Percentiles rank a stretch among this genome's conserved stretches.
These are phyloP conservation scores for Sandelia bainsii DNA, from an alignment of 2,797 vertebrate species.

Conservation along the genomic window DNA sequence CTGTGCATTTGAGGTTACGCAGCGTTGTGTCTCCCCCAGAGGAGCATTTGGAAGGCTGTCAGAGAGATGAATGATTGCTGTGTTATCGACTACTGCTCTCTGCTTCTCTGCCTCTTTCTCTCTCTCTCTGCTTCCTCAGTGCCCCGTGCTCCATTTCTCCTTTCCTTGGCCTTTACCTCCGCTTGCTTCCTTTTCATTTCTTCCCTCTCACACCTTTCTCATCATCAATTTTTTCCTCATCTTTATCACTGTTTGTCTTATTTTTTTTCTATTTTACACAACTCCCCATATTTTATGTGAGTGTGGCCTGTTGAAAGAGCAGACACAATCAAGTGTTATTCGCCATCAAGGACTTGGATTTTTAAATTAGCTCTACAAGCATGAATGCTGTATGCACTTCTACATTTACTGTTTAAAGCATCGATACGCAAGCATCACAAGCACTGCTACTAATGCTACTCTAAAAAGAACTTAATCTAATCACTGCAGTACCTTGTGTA, in stretches of 20 bases:
- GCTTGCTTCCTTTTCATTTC: conserved; percentile 49
- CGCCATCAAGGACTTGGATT: conserved; percentile 28
- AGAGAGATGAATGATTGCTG: conserved; percentile 82
- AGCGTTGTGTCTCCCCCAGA: conserved; percentile 78
- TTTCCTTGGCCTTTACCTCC: conserved; percentile 38
- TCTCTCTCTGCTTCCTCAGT: conserved; percentile 49
- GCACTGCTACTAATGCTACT: conserved; percentile 31
- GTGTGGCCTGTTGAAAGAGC: conserved; percentile 42
- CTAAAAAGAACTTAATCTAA: conserved; percentile 52
- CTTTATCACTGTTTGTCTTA: conserved; percentile 22
- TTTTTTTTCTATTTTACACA: conserved; percentile 38
- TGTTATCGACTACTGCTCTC: conserved; percentile 80
- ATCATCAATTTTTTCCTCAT: conserved; percentile 23
- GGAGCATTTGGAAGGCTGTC: conserved; percentile 80
- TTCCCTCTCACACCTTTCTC: conserved; percentile 20
- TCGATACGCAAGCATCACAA: conserved; percentile 50
- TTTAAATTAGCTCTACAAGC: conserved; percentile 50
- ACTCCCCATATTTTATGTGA: conserved; percentile 29
- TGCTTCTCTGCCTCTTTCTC: conserved; percentile 52
- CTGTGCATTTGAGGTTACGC: conserved; percentile 69
- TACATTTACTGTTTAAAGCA: conserved; percentile 58
- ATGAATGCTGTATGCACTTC: conserved; percentile 30
- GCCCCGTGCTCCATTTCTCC: conserved; percentile 59
- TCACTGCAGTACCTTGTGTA: conserved; percentile 35
- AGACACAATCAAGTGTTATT: conserved; percentile 38